phyloP scores from a whole-genome alignment of 53 echinoderm and acorn worm species.

The Astropecten irregularis region DNA sequence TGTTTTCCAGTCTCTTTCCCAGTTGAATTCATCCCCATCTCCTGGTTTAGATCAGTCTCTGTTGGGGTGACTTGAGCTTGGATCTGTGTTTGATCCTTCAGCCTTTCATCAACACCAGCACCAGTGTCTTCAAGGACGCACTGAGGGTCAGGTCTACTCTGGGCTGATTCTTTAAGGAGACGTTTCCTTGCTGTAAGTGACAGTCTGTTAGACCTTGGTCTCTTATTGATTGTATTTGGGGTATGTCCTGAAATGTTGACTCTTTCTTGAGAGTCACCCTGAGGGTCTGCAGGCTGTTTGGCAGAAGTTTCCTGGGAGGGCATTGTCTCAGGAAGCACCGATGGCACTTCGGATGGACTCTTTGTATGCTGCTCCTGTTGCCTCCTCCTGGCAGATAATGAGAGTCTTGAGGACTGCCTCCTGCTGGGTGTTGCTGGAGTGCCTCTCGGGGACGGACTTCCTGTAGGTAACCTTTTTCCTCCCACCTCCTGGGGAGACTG shows the following conservation, averaged over 20 bases:
- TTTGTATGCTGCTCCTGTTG: background rate
- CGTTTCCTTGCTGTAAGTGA: slow-evolving; percentile 43
- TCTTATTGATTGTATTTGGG: background rate
- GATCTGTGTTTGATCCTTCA: background rate
- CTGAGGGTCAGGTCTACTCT: background rate
- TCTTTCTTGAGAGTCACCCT: background rate
- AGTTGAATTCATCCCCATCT: too few relatives aligned
- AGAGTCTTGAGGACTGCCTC: slow-evolving; percentile 20
- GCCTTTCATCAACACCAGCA: background rate
- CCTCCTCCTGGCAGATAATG: slow-evolving; percentile 30
- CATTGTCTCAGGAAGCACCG: background rate
- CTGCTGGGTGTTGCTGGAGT: background rate
- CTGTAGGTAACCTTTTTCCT: background rate
- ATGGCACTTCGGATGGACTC: background rate
- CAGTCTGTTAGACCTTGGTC: background rate
- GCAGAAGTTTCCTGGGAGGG: background rate
- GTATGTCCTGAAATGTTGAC: background rate
- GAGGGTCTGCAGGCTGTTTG: background rate
- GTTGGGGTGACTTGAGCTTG: background rate
- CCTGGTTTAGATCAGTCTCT: background rate
- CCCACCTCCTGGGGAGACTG: background rate
- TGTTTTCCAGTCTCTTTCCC: too few relatives aligned
- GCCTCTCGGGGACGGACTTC: background rate
- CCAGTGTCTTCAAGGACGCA: background rate
- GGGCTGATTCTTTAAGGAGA: background rate